Base-by-base conservation (phyloP, 2,113 vertebrate species). In the Proterorhinus semilunaris region DNA sequence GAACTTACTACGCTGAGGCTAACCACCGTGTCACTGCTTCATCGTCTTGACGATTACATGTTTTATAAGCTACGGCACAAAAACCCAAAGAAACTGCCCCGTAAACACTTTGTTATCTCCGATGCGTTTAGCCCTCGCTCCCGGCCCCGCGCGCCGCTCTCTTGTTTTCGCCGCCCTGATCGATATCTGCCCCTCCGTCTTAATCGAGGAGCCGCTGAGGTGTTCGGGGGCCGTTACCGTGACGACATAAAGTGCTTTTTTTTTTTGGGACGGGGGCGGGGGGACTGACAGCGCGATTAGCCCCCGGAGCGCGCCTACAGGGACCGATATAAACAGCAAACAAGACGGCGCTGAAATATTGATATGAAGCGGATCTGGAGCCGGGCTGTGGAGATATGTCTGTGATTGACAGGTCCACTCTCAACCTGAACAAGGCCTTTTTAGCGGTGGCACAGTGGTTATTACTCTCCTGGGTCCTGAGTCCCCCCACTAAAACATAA, bases 241-340 rank as follows among this genome's bases (percentile, higher is more conserved):
- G 81, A 84, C 45, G 75, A 81, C 86, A 83, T 74, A 75, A 61
- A 83, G 79, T 72, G 72, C 74, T 54, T 46, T 62, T 80, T 72
- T 72, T 36, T 36, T 80, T 72, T 72, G 50, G 17, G 72, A 70
- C 21, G 72, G 0, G 45, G 77, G 65, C 36, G 0, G 71, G n/a
- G n/a, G n/a, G 86, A 86, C 67, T 83, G 86, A 86, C 86, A 79
- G 82, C 80, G 78, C 79, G 68, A 83, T 87, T 62, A 70, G 63
- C 79, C 47, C 47, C 27, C 16, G 13, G 62, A 83, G 86, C 83
- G 72, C 82, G 76, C 70, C 75, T n/a, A 61, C 75, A 63, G 68
- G 70, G 68, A 82, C 74, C 76, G 86, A 86, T 85, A 86, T 85
- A 71, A 87, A 74, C 69, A 36, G 42, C 81, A 71, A 76, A 83